Evolutionary conservation across 2,113 vertebrate genomes (phyloP).

Genomic region (Ictalurus furcatus): DNA sequence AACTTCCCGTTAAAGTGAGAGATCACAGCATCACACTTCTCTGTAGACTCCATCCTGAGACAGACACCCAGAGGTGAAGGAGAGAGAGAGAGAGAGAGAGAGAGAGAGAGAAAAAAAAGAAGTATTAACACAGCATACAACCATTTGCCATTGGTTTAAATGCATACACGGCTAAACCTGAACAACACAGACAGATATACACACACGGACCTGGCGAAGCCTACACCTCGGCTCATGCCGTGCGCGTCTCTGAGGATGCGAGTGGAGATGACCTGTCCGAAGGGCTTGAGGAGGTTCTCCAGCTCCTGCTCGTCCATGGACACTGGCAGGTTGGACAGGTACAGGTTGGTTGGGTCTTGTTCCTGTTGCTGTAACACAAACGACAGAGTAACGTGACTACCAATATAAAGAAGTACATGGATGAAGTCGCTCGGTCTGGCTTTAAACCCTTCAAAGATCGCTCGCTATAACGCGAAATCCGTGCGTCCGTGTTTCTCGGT

Average conservation of each 20-base stretch:
- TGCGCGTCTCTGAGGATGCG: slow-evolving; percentile 97
- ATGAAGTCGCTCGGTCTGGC: not conserved
- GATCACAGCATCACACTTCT: slow-evolving; percentile 87
- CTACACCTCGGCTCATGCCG: slow-evolving; percentile 94
- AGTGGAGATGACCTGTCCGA: slow-evolving; percentile 95
- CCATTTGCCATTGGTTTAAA: not conserved
- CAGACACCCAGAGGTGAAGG: not conserved
- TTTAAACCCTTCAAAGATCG: not conserved
- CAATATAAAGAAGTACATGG: not conserved
- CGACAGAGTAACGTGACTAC: not conserved
- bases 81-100: slow-evolving; percentile 1
- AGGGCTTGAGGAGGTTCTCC: slow-evolving; percentile 93
- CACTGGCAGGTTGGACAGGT: slow-evolving; percentile 97
- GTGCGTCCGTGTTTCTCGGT: not conserved
- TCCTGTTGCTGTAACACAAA: slow-evolving; percentile 90
- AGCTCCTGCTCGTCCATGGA: slow-evolving; percentile 98
- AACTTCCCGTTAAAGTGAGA: slow-evolving; percentile 99
- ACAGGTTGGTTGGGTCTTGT: slow-evolving; percentile 90
- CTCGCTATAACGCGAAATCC: not conserved
- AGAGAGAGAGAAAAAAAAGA: not conserved
- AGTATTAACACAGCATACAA: slow-evolving; percentile 11
- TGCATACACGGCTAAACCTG: slow-evolving; percentile 33
- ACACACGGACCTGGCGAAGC: slow-evolving; percentile 92
- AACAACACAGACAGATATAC: not conserved
- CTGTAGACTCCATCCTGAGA: slow-evolving; percentile 92